phyloP scores from a whole-genome alignment of 1,140 invertebrate genomes.

The Apis florea region DNA sequence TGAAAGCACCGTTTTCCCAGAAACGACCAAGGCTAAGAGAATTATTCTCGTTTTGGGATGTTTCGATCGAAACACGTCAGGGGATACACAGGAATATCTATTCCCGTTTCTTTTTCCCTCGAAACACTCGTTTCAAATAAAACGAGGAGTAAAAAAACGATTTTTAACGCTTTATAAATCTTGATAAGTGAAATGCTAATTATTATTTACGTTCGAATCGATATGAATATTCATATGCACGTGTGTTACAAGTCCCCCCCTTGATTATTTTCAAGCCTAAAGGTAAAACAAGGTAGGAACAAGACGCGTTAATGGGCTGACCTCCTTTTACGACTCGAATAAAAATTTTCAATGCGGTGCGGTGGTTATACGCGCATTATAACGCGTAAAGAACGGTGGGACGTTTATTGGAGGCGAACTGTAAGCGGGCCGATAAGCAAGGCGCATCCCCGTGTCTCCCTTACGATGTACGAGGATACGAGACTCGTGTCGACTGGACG shows the following conservation, averaged over 20 bases:
- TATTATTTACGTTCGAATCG: neutral
- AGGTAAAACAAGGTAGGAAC: neutral
- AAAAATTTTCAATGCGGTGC: constrained; percentile 1
- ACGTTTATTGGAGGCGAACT: constrained; percentile 6
- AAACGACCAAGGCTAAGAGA: neutral
- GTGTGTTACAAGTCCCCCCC: neutral
- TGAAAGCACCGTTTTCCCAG: constrained; percentile 2
- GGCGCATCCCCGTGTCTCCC: neutral
- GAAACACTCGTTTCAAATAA: neutral
- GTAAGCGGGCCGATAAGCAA: constrained; percentile 16
- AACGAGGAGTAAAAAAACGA: neutral
- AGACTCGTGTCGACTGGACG: constrained; percentile 18
- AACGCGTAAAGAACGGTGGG: constrained; percentile 3
- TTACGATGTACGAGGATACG: constrained; percentile 22
- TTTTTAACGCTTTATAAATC: neutral
- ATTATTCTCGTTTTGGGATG: constrained; percentile 4
- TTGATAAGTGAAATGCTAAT: too few species aligned
- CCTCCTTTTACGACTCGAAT: constrained; percentile 1
- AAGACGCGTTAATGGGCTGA: neutral
- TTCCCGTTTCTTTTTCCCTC: neutral
- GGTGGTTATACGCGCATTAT: neutral
- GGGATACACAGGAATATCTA: neutral
- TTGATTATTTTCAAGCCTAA: neutral
- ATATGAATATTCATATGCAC: neutral
- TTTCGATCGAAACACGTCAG: constrained; percentile 8